A percentile compares a stretch with the other conserved stretches of the same genome.
phyloP scores from a whole-genome alignment of 2,113 vertebrate species.

The Trichechus manatus region DNA sequence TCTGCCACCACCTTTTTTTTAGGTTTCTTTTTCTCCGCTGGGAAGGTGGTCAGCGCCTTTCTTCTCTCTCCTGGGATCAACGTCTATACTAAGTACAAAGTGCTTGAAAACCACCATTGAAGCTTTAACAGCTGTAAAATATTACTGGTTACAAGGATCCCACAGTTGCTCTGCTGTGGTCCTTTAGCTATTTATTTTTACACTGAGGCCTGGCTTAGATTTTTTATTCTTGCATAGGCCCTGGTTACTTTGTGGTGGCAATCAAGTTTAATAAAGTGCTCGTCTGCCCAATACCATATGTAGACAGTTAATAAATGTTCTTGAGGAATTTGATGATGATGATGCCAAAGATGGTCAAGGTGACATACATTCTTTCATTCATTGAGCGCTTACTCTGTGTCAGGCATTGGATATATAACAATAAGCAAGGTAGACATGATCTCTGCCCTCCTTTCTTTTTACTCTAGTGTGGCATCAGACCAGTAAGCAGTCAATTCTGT shows the following conservation, averaged over 20 bases:
- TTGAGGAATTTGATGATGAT: not conserved
- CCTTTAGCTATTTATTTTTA: not conserved
- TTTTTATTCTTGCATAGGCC: not conserved
- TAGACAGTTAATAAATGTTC: not conserved
- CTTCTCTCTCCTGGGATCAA: not conserved
- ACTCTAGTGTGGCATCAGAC: not conserved
- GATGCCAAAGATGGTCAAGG: not conserved
- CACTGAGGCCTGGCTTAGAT: not conserved
- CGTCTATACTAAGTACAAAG: not conserved
- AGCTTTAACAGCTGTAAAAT: not conserved
- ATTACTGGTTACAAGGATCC: not conserved
- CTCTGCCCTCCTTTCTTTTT: not conserved
- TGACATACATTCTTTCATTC: not conserved
- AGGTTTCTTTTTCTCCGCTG: not conserved
- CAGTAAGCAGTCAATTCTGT: not conserved
- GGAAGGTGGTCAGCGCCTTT: not conserved
- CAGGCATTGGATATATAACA: not conserved
- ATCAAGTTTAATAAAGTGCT: not conserved
- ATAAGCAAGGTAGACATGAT: not conserved
- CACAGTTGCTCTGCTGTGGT: not conserved
- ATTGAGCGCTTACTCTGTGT: not conserved
- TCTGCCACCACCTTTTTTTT: not conserved
- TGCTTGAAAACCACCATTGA: not conserved
- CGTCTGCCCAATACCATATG: not conserved
- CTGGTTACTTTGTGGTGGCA: not conserved